Base-by-base conservation (phyloP, 2,113 vertebrate species). In the Oryzias woworae region DNA sequence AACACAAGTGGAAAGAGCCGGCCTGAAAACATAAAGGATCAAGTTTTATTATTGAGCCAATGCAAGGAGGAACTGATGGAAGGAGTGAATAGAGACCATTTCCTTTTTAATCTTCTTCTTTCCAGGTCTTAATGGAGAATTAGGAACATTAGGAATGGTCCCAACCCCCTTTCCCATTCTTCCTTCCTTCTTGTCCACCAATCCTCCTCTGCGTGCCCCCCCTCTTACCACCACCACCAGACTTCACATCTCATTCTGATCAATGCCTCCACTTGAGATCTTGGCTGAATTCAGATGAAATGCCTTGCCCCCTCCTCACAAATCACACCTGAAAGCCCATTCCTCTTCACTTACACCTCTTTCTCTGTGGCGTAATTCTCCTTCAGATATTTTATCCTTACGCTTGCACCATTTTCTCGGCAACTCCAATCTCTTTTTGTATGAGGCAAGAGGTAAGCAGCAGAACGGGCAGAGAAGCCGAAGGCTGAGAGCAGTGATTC, bases 241-340 rank as follows among this genome's bases (percentile, higher is more conserved):
- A 62, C 86, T 87, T 89, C 68, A 80, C 74, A 77, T 86, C 75
- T 83, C 75, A 80, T 73, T 86, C 82, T 85, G 71, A 84, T 88
- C 81, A 85, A 87, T 78, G 79, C 79, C 80, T 85, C 65, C 75
- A 75, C 62, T 0, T 4, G 62, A 75, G 68, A 66, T 73, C 60
- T 65, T 54, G 64, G 69, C 53, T 65, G 79, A 84, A 84, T 90
- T 82, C 77, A 83, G 81, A 87, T 86, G 74, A 76, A 88, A 83
- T 51, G 71, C 74, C 60, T 26, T 3, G 62, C 26, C 28, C 78
- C 61, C 61, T 65, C 45, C 64, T 77, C 65, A 62, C 79, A 87
- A 87, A 86, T 85, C 80, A 85, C 69, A 86, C 84, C 79, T 78
- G 78, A 85, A 67, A 77, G 69, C 65, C 53, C 15, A 12, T 54